Percentiles rank a stretch among this genome's conserved stretches.
These are phyloP conservation scores for Coccyzus lansbergi DNA, from an alignment of 2,797 vertebrate species.

Conservation along the genomic window DNA sequence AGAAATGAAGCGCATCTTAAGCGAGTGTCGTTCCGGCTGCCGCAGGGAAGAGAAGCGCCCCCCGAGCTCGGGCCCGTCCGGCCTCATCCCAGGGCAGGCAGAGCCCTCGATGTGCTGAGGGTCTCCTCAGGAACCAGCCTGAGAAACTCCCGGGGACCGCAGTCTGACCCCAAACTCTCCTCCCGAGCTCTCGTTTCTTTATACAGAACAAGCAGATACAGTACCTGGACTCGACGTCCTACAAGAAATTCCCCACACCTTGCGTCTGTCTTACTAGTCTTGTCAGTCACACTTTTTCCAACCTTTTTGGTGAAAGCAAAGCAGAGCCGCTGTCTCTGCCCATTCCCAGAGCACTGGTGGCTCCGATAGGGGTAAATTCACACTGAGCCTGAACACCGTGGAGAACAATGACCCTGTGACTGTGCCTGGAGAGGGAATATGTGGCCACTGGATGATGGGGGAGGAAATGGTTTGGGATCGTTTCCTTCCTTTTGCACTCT, in stretches of 20 bases:
- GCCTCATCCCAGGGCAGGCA: no score
- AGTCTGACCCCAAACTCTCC: not conserved
- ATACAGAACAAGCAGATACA: fast-evolving
- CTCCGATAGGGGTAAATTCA: not conserved
- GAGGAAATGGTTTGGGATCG: not conserved
- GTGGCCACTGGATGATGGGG: not conserved
- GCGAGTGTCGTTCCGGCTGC: no score
- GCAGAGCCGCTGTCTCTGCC: not conserved
- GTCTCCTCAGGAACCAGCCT: no score
- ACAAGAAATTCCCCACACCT: not conserved
- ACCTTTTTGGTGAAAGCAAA: not conserved
- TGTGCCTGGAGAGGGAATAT: not conserved
- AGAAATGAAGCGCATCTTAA: not conserved
- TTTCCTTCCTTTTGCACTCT: not conserved
- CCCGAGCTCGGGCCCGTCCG: no score
- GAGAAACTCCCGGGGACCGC: not conserved
- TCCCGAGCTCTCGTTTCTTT: not conserved
- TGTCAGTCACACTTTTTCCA: not conserved
- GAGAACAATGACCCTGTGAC: not conserved
- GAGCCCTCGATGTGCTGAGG: not conserved
- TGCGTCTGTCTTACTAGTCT: not conserved
- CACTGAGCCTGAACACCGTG: not conserved
- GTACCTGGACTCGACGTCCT: not conserved
- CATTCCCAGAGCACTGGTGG: not conserved
- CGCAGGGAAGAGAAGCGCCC: no score